Percentiles rank a stretch among this genome's conserved stretches.
phyloP scores from a whole-genome alignment of 2,113 vertebrate species.

The Xiphophorus maculatus region DNA sequence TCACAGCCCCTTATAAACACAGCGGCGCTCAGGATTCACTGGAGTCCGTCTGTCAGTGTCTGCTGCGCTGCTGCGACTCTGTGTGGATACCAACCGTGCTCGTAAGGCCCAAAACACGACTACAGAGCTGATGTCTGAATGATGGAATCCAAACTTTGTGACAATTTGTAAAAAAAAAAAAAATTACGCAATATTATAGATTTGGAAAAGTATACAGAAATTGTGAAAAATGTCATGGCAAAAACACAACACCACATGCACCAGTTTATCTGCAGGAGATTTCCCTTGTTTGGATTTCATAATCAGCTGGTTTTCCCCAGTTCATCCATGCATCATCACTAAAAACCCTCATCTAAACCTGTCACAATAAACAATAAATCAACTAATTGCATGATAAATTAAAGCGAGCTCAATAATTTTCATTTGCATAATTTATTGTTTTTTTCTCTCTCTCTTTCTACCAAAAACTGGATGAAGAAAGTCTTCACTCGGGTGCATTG shows the following conservation, averaged over 20 bases:
- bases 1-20: conserved; percentile 84
- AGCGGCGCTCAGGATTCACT: conserved; percentile 81
- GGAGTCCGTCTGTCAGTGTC: conserved; percentile 85
- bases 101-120: conserved; percentile 73
- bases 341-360: too few species aligned
- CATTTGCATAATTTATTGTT: too few species aligned
- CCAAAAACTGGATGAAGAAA: too few species aligned
- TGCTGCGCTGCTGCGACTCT: conserved; percentile 87
- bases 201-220: not conserved
- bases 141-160: not conserved
- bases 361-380: too few species aligned
- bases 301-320: not conserved
- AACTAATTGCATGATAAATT: too few species aligned
- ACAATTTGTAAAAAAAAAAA: conserved; percentile 9
- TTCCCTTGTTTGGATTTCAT: not conserved
- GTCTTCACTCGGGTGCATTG: too few species aligned
- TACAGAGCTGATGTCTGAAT: conserved; percentile 16
- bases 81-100: conserved; percentile 88
- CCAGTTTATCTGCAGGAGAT: not conserved
- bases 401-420: too few species aligned
- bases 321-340: too few species aligned
- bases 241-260: not conserved
- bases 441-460: too few species aligned
- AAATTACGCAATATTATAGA: not conserved
- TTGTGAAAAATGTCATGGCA: too few species aligned